Evolutionary conservation across 2,113 vertebrate genomes (phyloP), one percentile per base, ranked within the genome.

Genomic region (Sebastes fasciatus): DNA sequence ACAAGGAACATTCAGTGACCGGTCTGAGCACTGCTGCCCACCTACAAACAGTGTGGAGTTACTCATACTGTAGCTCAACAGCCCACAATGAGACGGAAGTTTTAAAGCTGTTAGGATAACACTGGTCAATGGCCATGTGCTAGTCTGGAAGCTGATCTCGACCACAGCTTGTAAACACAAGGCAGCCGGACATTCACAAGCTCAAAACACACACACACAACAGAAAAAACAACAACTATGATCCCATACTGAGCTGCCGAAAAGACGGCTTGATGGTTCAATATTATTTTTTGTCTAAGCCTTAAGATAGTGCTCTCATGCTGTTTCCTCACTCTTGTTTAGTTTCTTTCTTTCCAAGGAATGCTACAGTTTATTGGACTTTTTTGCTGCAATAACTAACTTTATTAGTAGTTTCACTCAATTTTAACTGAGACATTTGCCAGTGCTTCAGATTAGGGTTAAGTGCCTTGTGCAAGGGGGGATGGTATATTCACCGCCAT

Each of bases 161-260:
- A 79, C 78, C 66, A 82, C 34, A 68, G 62, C 67, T 69, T 79
- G 75, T 43, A 77, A 80, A 82, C 63, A 78, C 42, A 26, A 77
- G 55, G 57, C 48, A 46, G 9, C 2, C 3, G 2, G 54, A 67
- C 14, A 60, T 16, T 64, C 74, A 77, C 21, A 65, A 54, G 60
- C 51, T n/a, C 10, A 70, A n/a, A 52, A 46, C 34, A 34, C 34
- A 34, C 34, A 79, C 49, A 51, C 49, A 34, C 65, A 68, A 54
- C 21, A 62, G 8, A 23, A 75, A 55, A 51, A 46, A 62, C 42
- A 81, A 76, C 54, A 79, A 75, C 34, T 34, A 34, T 46, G 23
- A 52, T 60, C 13, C 48, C 55, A 77, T 17, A 66, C 61, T 43
- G 61, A 51, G 43, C 45, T 82, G n/a, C 49, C 5, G 1, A 71